Conservation (phyloP, 2,888 invertebrate genomes). For the Penaeus monodon region DNA sequence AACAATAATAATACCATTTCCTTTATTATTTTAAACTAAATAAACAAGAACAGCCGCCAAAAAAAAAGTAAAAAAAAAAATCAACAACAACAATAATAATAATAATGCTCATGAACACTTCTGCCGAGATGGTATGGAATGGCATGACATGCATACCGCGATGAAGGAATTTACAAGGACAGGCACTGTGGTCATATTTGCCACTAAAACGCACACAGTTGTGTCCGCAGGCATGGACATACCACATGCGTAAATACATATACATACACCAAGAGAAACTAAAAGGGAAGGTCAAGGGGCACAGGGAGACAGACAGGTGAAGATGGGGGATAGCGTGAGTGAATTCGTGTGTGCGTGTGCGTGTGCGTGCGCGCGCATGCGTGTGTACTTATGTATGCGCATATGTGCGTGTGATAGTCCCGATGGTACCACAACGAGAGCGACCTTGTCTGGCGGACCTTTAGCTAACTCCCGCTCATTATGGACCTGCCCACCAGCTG, state of each 20-base stretch:
- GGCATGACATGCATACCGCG: no score
- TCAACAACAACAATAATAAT: neutral
- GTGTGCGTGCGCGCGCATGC: neutral
- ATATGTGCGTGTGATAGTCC: conserved; percentile 2
- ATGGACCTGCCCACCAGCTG: conserved; percentile 15
- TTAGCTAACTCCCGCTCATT: conserved; percentile 32
- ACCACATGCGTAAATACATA: no score
- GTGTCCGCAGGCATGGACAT: no score
- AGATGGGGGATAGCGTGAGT: no score
- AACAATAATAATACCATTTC: no score
- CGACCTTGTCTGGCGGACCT: conserved; percentile 40
- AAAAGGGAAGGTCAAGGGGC: no score
- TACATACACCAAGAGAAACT: no score
- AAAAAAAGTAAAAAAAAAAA: neutral
- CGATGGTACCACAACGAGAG: conserved; percentile 32
- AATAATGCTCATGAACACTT: neutral
- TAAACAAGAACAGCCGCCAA: neutral
- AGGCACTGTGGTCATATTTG: no score
- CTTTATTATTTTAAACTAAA: neutral
- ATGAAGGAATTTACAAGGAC: no score
- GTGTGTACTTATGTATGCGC: neutral
- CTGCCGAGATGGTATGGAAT: no score
- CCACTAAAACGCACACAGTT: no score
- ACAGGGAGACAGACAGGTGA: no score
- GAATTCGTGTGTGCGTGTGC: neutral